These are phyloP conservation scores for Pterostichus niger DNA, from an alignment of 2,888 invertebrate genomes.

Conservation along the genomic window DNA sequence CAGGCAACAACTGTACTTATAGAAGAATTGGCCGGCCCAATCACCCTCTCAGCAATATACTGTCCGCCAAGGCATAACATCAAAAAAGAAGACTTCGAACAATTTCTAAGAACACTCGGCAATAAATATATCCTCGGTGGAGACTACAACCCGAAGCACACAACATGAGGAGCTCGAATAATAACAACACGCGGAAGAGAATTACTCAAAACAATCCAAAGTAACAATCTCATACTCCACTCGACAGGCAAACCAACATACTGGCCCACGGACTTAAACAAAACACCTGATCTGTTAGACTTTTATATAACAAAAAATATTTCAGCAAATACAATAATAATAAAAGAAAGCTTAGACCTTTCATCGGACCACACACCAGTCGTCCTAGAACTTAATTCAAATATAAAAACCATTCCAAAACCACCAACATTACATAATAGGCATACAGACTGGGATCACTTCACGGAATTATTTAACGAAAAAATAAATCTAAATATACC, in stretches of 20 bases:
- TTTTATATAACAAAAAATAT: too few relatives aligned
- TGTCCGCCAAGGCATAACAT: slow-evolving; percentile 52
- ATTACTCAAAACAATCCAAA: slow-evolving; percentile 21
- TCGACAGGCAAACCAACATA: too few relatives aligned
- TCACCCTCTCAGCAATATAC: slow-evolving; percentile 47
- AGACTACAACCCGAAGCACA: slow-evolving; percentile 38
- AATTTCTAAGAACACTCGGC: slow-evolving; percentile 42
- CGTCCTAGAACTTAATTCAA: slow-evolving; percentile 14
- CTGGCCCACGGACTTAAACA: too few relatives aligned
- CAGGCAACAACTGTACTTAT: slow-evolving; percentile 39
- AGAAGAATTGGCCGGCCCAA: slow-evolving; percentile 23
- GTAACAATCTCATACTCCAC: background rate
- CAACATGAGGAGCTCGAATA: background rate
- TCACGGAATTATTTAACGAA: background rate
- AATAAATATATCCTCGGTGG: slow-evolving; percentile 28
- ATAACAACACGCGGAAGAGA: background rate
- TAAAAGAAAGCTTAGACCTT: too few relatives aligned
- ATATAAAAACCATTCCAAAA: background rate
- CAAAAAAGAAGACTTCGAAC: slow-evolving; percentile 50
- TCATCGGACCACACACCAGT: background rate
- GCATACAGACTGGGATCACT: slow-evolving; percentile 31
- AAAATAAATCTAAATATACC: slow-evolving; percentile 34
- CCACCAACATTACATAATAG: slow-evolving; percentile 32
- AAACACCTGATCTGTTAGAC: too few relatives aligned
- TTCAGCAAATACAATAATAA: too few relatives aligned